Conservation (phyloP, 2,797 vertebrate genomes). For the Poecilia picta region DNA sequence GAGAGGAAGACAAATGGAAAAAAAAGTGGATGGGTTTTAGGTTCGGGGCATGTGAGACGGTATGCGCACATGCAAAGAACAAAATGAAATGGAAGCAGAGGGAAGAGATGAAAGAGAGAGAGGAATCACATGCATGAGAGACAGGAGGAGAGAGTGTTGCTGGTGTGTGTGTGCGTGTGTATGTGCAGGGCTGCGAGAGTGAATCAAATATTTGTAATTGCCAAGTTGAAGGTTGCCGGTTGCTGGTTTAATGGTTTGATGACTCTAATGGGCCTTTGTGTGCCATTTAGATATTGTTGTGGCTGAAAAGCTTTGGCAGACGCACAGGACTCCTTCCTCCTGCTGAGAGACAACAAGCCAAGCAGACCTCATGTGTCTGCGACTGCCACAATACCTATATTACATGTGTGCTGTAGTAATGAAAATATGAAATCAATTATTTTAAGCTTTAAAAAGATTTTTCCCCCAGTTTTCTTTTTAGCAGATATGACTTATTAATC, state of each 20-base stretch:
- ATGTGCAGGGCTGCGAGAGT: constrained; percentile 1
- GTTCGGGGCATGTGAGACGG: constrained; percentile 30
- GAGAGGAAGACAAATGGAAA: not conserved
- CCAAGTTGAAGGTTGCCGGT: constrained; percentile 57
- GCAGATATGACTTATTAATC: not conserved
- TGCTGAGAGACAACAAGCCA: constrained; percentile 3
- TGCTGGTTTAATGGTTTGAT: constrained; percentile 63
- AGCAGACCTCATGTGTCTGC: constrained; percentile 1
- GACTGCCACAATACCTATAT: not conserved
- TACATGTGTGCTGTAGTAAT: not conserved
- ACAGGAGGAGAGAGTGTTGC: constrained; percentile 18
- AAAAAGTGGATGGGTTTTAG: constrained; percentile 27
- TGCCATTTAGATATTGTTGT: constrained; percentile 67
- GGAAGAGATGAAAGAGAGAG: constrained; percentile 40
- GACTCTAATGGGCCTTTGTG: constrained; percentile 67
- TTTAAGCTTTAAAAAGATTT: not conserved
- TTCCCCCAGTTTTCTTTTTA: not conserved
- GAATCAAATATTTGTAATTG: constrained; percentile 61
- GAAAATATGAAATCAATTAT: not conserved
- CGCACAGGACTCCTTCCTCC: constrained; percentile 49
- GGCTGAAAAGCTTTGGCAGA: constrained; percentile 68
- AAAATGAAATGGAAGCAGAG: constrained; percentile 26
- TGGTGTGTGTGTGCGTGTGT: constrained; percentile 1
- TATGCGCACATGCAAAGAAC: constrained; percentile 28
- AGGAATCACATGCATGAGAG: constrained; percentile 31